phyloP scores from a whole-genome alignment of 1,140 invertebrate species.

The Nephotettix cincticeps region DNA sequence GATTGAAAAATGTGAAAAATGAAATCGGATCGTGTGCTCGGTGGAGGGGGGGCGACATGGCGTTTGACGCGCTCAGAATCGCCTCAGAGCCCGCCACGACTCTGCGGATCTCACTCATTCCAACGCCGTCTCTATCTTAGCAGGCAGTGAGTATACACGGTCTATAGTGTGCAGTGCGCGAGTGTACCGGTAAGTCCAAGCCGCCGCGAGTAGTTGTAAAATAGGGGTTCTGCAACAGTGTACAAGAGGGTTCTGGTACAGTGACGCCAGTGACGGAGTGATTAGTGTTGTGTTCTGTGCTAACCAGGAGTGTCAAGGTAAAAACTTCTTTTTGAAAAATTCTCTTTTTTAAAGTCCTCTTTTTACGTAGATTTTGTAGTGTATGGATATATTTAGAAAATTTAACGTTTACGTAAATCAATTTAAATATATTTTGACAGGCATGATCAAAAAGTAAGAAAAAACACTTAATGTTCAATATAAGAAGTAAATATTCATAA shows the following conservation, averaged over 20 bases:
- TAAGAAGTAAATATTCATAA: too few species aligned
- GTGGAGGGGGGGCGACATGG: not conserved
- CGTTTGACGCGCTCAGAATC: not conserved
- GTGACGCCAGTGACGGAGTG: not conserved
- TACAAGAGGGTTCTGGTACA: not conserved
- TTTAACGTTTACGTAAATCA: too few species aligned
- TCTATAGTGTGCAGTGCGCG: not conserved
- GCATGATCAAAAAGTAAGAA: too few species aligned
- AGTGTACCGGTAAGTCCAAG: not conserved
- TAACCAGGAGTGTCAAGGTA: not conserved
- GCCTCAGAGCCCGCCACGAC: not conserved
- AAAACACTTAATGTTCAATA: too few species aligned
- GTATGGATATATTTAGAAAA: too few species aligned
- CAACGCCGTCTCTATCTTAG: not conserved
- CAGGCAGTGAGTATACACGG: slow-evolving; percentile 2
- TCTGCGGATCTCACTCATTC: slow-evolving; percentile 5
- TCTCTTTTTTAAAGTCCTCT: slow-evolving; percentile 2
- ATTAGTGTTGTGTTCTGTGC: not conserved
- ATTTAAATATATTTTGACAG: too few species aligned
- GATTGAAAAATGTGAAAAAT: slow-evolving; percentile 13
- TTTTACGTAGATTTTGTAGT: not conserved
- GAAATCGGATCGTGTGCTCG: not conserved
- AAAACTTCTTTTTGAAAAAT: slow-evolving; percentile 9
- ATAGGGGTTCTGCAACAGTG: too few species aligned
- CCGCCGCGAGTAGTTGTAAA: not conserved